Evolutionary conservation across 2,797 vertebrate genomes (phyloP).

Genomic region (Monodelphis domestica): DNA sequence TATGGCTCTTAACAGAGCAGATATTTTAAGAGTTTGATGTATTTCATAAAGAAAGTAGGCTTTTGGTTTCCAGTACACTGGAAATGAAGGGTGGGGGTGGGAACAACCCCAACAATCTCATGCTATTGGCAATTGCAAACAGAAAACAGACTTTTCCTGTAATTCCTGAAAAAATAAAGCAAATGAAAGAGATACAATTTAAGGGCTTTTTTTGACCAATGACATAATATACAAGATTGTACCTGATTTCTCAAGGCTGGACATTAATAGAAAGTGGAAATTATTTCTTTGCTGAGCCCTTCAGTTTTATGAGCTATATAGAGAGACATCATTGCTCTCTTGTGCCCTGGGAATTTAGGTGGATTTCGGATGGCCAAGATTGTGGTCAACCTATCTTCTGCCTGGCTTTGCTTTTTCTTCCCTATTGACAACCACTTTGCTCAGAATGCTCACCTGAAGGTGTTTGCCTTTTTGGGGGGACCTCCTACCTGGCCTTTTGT

Average conservation of each 20-base stretch:
- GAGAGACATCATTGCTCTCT: slow-evolving; percentile 27
- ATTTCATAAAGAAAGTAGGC: slow-evolving; percentile 46
- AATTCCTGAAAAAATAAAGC: slow-evolving; percentile 23
- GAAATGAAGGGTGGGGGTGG: slow-evolving; percentile 25
- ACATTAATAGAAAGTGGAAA: slow-evolving; percentile 49
- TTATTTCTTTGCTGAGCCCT: background rate
- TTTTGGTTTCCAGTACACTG: slow-evolving; percentile 35
- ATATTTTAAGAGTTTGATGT: background rate
- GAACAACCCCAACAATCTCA: background rate
- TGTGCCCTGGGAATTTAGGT: background rate
- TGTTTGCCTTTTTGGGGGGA: background rate
- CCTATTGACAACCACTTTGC: background rate
- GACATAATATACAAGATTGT: slow-evolving; percentile 33
- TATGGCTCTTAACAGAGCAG: background rate
- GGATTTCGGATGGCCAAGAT: slow-evolving; percentile 5
- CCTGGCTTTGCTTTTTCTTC: slow-evolving; percentile 9
- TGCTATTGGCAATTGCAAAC: background rate
- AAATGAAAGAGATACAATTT: background rate
- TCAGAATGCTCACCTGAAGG: background rate
- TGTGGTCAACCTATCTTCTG: background rate
- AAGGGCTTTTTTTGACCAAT: slow-evolving; percentile 4
- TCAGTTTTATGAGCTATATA: rapidly evolving
- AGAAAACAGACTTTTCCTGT: slow-evolving; percentile 24
- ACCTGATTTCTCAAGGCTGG: background rate
- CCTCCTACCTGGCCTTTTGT: slow-evolving; percentile 27